Percentiles rank a stretch among this genome's conserved stretches.
Conservation (phyloP, 2,888 invertebrate species). For the Octodonta nipae region DNA sequence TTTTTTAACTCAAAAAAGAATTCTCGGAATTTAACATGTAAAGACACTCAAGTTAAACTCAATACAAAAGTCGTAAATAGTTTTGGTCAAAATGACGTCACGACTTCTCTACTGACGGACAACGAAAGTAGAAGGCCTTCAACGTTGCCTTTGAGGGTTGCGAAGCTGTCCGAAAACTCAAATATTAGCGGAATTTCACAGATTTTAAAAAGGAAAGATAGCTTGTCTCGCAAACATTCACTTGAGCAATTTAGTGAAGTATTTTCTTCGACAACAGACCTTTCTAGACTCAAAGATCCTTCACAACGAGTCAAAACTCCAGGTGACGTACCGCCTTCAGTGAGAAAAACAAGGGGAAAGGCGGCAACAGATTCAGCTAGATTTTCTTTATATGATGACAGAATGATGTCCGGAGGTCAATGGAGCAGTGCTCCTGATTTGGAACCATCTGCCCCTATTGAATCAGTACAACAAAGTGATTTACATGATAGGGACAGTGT, state of each 20-base stretch:
- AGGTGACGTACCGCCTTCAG: conserved; percentile 67
- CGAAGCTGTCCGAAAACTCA: conserved; percentile 20
- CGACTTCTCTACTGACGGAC: conserved; percentile 33
- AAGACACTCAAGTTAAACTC: conserved; percentile 36
- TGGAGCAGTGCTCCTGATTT: conserved; percentile 36
- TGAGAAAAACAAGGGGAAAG: conserved; percentile 52
- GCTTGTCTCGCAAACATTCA: conserved; percentile 49
- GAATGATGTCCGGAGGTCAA: conserved; percentile 58
- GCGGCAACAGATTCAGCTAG: conserved; percentile 50
- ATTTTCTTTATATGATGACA: conserved; percentile 75
- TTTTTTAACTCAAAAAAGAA: conserved; percentile 31
- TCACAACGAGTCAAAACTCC: conserved; percentile 69
- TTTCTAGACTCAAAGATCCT: conserved; percentile 56
- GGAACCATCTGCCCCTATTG: conserved; percentile 22
- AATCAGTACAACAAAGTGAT: conserved; percentile 19
- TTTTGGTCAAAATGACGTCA: conserved; percentile 38
- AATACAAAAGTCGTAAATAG: conserved; percentile 38
- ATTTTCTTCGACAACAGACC: conserved; percentile 53
- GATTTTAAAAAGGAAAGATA: conserved; percentile 30
- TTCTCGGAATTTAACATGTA: conserved; percentile 17
- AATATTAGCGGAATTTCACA: conserved; percentile 31
- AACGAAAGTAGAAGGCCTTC: conserved; percentile 33
- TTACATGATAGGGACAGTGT: conserved; percentile 32
- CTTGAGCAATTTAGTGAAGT: conserved; percentile 64
- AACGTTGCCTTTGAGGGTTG: conserved; percentile 33